A percentile compares a stretch with the other conserved stretches of the same genome.
phyloP scores from a whole-genome alignment of 2,113 vertebrate genomes.

The Eonycteris spelaea region DNA sequence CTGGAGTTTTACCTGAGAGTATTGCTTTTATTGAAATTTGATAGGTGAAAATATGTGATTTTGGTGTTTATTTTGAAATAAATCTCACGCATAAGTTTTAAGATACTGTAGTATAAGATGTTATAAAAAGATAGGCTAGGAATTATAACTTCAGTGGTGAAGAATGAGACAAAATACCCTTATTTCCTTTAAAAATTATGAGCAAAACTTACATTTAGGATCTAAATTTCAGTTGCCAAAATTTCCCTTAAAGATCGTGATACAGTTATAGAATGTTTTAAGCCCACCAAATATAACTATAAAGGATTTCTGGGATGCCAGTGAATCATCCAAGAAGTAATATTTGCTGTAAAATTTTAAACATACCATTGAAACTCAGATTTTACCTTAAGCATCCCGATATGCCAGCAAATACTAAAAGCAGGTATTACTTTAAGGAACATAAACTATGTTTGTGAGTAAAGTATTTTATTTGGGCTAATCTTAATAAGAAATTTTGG shows the following conservation, averaged over 20 bases:
- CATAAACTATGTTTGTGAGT: neutral
- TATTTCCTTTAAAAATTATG: neutral
- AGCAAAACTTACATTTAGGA: neutral
- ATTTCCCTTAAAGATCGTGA: neutral
- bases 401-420: neutral
- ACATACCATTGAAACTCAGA: neutral
- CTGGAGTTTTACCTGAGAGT: neutral
- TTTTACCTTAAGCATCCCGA: neutral
- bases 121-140: neutral
- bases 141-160: neutral
- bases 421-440: neutral
- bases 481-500: neutral
- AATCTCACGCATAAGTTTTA: neutral
- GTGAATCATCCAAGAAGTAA: neutral
- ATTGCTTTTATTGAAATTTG: neutral
- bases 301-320: neutral
- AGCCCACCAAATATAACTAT: neutral
- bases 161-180: neutral
- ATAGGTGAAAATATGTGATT: neutral
- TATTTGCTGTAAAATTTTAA: neutral
- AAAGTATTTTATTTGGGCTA: neutral
- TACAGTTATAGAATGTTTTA: neutral
- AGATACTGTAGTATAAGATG: neutral
- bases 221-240: neutral
- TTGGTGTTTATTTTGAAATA: slow-evolving; percentile 1